A percentile compares a stretch with the other conserved stretches of the same genome.
Evolutionary conservation across 2,797 vertebrate genomes (phyloP).

Genomic region (Lithobates pipiens): DNA sequence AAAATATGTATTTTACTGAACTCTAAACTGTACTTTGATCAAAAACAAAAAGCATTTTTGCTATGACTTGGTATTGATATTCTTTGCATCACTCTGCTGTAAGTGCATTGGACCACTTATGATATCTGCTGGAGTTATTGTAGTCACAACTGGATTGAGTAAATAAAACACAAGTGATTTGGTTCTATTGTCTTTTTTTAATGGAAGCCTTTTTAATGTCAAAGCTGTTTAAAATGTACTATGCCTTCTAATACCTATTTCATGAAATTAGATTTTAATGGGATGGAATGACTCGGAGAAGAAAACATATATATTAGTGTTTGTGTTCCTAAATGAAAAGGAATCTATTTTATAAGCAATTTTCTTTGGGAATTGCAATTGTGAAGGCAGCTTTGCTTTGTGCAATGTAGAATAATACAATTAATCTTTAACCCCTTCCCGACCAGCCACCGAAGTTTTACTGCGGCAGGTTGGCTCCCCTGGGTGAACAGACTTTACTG

Average conservation of each 20-base stretch:
- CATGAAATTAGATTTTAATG: constrained; percentile 49
- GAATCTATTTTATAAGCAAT: constrained; percentile 14
- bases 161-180: constrained; percentile 44
- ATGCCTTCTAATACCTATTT: constrained; percentile 36
- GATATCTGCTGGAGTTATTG: not conserved
- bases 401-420: constrained; percentile 15
- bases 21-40: constrained; percentile 60
- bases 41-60: constrained; percentile 43
- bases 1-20: constrained; percentile 60
- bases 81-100: not conserved
- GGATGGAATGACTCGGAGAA: constrained; percentile 36
- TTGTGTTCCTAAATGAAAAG: constrained; percentile 38
- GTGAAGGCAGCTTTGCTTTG: not conserved
- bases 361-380: not conserved
- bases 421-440: not conserved
- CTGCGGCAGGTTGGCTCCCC: too few species aligned
- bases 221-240: constrained; percentile 33
- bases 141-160: constrained; percentile 8
- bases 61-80: not conserved
- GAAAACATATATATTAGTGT: constrained; percentile 36
- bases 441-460: too few species aligned
- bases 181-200: constrained; percentile 27
- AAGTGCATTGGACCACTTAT: not conserved
- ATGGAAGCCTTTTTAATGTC: constrained; percentile 13
- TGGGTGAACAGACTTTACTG: too few species aligned